A percentile compares a stretch with the other conserved stretches of the same genome.
phyloP scores from a whole-genome alignment of 2,888 invertebrate species.

The Brachynemurus nebulosus region DNA sequence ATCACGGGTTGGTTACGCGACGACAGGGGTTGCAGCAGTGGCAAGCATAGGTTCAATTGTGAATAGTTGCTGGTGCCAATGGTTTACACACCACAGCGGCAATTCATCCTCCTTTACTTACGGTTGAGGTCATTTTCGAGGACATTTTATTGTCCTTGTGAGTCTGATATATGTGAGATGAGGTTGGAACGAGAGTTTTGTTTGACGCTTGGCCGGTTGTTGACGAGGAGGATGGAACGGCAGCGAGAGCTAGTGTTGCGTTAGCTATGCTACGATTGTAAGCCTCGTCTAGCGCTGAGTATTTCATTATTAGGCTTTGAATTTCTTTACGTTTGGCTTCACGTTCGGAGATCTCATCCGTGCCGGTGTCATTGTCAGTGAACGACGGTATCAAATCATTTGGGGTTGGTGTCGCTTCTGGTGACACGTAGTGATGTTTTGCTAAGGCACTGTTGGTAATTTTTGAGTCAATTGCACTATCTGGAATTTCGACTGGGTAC shows the following conservation, averaged over 20 bases:
- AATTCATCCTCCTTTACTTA: constrained; percentile 25
- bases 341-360: constrained; percentile 50
- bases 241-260: constrained; percentile 22
- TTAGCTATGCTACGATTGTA: constrained; percentile 31
- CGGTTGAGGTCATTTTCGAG: constrained; percentile 26
- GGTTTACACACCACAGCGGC: background rate
- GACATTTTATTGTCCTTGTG: constrained; percentile 25
- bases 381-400: no score
- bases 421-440: constrained; percentile 18
- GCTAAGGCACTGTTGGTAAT: constrained; percentile 3
- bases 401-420: constrained; percentile 34
- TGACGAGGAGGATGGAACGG: constrained; percentile 32
- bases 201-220: constrained; percentile 31
- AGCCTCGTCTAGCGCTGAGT: constrained; percentile 62
- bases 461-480: constrained; percentile 5
- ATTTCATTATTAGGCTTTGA: constrained; percentile 67
- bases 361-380: constrained; percentile 29
- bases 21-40: background rate
- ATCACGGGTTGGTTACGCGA: background rate
- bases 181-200: constrained; percentile 33
- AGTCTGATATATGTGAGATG: constrained; percentile 33
- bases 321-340: constrained; percentile 73
- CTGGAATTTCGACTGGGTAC: constrained; percentile 38
- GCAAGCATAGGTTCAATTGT: no score
- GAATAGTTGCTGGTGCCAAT: no score